Base-by-base conservation (phyloP, 35 echinoderm and acorn worm species). In the Chiridota heheva region DNA sequence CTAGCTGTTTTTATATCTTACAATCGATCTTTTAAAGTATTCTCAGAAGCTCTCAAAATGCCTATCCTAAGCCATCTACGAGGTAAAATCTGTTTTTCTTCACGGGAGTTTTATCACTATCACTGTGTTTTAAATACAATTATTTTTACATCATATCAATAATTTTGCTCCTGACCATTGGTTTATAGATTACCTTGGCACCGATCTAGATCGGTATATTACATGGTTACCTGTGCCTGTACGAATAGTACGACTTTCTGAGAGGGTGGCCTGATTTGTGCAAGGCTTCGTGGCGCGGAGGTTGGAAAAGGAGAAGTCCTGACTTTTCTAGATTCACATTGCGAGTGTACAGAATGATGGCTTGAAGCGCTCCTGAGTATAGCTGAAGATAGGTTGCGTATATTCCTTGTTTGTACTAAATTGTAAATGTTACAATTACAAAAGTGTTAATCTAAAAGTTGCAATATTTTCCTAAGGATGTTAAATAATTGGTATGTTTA, bases 321-420 rank as follows among this genome's bases (percentile, higher is more conserved):
- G 17, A 92, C 89, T 8, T 98, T 91, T 36, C 66, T 98, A 13
- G 95, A 98, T 86, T 98, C 95, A 2, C 93, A 98, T 65, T 83
- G 91, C 25, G 95, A 98, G 64, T 77, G 63, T 20, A 91, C 79
- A 67, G 60, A 88, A 16, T 88, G 93, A 27, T 97, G 93, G 93
- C 51, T 91, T 2, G 88, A 97, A 63, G 88, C 93, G 18, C 64
- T 97, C 25, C 36, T 97, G 38, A 80, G 79, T 22, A 70, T 91
- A 40, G 69, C 78, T 22, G 88, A 67, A 28, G 84, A 97, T 33
- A 84, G 88, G 57, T 94, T 58, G 53, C 24, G 30, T 49, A 0
- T 43, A 7, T 31, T 12, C 8, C n/a, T n/a, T n/a, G n/a, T n/a
- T n/a, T n/a, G n/a, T 51, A 51, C n/a, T 12, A 12, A 12, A n/a